Base-by-base conservation (phyloP, 2,113 vertebrate species). In the Baryphthengus martii region DNA sequence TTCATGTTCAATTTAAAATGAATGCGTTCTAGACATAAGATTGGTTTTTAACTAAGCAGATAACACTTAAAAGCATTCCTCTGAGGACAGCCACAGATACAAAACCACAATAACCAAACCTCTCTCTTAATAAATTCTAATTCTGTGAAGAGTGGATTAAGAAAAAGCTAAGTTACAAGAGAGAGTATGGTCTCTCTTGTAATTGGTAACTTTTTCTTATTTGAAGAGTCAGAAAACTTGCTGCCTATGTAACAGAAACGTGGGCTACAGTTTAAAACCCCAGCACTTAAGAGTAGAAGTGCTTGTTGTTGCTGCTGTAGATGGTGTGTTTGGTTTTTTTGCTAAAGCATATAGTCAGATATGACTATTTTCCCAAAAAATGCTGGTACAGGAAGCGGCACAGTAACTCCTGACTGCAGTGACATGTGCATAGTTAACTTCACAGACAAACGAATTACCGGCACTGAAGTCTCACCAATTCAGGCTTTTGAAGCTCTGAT, bases 241-340 rank as follows among this genome's bases (percentile, higher is more conserved):
- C 35, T 71, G 44, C 7, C 52, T 49, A 28, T 75, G 0, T 2
- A 85, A 35, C 10, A 80, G 19, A 90, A 82, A 24, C 3, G 5
- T 4, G 13, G 31, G 28, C 9, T 59, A 79, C 39, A 7, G 5
- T n/a, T 68, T 50, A 84, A 94, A 68, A 37, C 7, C 31, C 13
- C 11, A 37, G 39, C 29, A 42, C 13, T 70, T 73, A 6, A 33
- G 9, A 47, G 14, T 0, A 61, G 26, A 45, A 81, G 35, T 20
- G 1, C 0, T 1, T 7, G 26, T 56, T 63, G n/a, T n/a, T n/a
- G n/a, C 26, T 80, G 5, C 17, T 72, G 37, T 20, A 68, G 55
- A 16, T 52, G 17, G 65, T 7, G 3, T 2, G 2, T 15, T 50
- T 12, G 13, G n/a, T 37, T 66, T 61, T 70, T 83, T 68, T 14